These are phyloP conservation scores for Campoletis raptor DNA, from an alignment of 2,888 invertebrate genomes.

Conservation along the genomic window DNA sequence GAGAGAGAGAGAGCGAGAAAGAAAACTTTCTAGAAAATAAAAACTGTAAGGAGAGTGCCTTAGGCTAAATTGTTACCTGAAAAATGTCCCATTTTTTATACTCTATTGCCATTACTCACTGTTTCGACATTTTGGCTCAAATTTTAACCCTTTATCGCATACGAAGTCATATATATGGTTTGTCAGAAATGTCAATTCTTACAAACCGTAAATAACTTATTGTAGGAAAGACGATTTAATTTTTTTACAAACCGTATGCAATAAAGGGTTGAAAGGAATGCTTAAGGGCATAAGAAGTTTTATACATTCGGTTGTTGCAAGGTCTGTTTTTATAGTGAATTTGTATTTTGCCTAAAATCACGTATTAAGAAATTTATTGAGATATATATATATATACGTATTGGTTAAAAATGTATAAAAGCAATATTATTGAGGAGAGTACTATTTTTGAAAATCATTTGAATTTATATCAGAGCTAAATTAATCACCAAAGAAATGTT, in stretches of 20 bases:
- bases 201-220: conserved; percentile 1
- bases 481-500: conserved; percentile 12
- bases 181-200: background rate
- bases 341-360: conserved; percentile 4
- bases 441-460: background rate
- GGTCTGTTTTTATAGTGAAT: background rate
- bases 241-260: conserved; percentile 8
- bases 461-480: background rate
- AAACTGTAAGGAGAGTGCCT: conserved; percentile 4
- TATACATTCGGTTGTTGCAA: conserved; percentile 12
- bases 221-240: background rate
- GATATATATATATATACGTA: conserved; percentile 1
- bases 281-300: conserved; percentile 2
- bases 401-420: background rate
- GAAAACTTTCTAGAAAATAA: background rate
- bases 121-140: conserved; percentile 8
- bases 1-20: background rate
- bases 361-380: background rate
- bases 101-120: conserved; percentile 4
- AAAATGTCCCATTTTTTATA: conserved; percentile 15
- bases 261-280: background rate
- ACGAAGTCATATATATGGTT: conserved; percentile 1
- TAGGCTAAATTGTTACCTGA: conserved; percentile 16
- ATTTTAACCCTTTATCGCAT: conserved; percentile 5
- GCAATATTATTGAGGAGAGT: background rate